Evolutionary conservation across 2,888 invertebrate genomes (phyloP).

Genomic region (Thymelicus lineola): DNA sequence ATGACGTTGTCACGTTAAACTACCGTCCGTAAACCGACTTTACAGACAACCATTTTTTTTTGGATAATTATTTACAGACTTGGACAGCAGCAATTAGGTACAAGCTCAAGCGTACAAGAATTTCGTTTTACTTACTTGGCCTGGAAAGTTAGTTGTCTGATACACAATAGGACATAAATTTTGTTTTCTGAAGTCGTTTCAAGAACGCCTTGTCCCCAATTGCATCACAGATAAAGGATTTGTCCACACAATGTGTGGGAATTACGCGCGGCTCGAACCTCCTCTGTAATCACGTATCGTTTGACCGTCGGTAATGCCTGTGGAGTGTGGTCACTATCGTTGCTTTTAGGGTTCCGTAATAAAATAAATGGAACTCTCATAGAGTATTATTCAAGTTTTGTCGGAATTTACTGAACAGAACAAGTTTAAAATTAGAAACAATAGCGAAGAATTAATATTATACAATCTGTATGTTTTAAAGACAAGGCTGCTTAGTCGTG

Average conservation of each 20-base stretch:
- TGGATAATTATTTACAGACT: neutral
- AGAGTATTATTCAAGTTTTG: neutral
- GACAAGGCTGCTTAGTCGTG: too few relatives aligned
- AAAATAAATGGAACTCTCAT: too few relatives aligned
- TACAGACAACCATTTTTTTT: too few relatives aligned
- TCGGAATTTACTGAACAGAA: too few relatives aligned
- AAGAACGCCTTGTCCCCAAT: conserved; percentile 16
- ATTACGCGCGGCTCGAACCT: neutral
- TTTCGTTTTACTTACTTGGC: conserved; percentile 5
- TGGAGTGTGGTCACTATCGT: neutral
- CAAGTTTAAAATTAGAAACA: too few relatives aligned
- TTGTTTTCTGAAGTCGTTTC: conserved; percentile 6
- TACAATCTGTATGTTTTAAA: too few relatives aligned
- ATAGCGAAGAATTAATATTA: too few relatives aligned
- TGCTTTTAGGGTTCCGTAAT: neutral
- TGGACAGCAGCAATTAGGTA: conserved; percentile 8
- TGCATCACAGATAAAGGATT: conserved; percentile 16
- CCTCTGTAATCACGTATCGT: neutral
- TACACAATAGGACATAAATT: conserved; percentile 13
- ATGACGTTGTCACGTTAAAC: too few relatives aligned
- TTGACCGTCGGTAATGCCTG: conserved; percentile 3
- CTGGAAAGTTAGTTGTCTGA: neutral
- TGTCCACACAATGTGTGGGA: conserved; percentile 14
- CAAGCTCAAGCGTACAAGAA: neutral
- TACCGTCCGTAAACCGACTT: too few relatives aligned